Conservation (phyloP, 2,113 vertebrate genomes). For the Forbesichthys papilliferus region DNA sequence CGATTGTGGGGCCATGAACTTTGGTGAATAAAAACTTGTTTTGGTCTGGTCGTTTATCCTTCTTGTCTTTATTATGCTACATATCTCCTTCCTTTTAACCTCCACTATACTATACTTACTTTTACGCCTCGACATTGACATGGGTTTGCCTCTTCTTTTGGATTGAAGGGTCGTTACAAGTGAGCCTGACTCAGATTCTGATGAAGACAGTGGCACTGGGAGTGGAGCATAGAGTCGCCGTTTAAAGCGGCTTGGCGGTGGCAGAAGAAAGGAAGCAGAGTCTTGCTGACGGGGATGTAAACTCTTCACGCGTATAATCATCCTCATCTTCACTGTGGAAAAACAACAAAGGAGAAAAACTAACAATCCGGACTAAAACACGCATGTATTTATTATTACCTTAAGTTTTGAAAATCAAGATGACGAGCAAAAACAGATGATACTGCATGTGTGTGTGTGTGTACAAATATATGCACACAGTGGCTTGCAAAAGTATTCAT, state of each 20-base stretch:
- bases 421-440: no score
- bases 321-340: no score
- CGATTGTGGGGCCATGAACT: slow-evolving; percentile 2
- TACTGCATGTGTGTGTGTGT: no score
- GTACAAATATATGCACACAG: no score
- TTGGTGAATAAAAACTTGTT: neutral
- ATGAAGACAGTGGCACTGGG: neutral
- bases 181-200: neutral
- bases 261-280: neutral
- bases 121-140: neutral
- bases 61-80: neutral
- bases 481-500: no score
- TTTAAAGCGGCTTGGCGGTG: no score
- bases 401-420: no score
- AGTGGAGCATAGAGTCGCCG: no score
- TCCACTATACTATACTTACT: neutral
- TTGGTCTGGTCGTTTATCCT: neutral
- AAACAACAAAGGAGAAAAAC: no score
- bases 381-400: no score
- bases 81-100: neutral
- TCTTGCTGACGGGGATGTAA: neutral
- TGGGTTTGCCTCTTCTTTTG: neutral
- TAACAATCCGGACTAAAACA: no score
- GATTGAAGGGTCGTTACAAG: neutral
- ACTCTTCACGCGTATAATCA: no score